These are phyloP conservation scores for Calycopis cecrops DNA, from an alignment of 1,140 invertebrate genomes.

Conservation along the genomic window DNA sequence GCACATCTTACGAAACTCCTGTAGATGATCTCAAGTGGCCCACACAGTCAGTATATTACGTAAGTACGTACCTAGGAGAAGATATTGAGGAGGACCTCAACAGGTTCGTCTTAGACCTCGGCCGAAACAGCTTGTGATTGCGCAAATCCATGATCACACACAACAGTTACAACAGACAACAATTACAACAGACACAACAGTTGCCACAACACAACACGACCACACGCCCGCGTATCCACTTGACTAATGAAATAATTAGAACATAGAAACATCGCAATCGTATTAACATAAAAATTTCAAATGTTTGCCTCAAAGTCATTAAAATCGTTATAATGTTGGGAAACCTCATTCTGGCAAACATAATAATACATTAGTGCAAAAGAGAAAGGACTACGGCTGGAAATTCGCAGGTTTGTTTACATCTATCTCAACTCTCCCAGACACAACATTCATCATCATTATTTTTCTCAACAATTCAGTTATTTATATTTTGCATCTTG, in stretches of 20 bases:
- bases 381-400: conserved; percentile 36
- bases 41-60: neutral
- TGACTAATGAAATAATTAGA: conserved; percentile 64
- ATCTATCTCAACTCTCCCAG: too few species aligned
- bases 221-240: conserved; percentile 51
- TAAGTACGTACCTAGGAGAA: conserved; percentile 49
- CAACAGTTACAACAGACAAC: conserved; percentile 26
- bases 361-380: conserved; percentile 32
- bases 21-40: neutral
- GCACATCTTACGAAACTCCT: too few species aligned
- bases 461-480: too few species aligned
- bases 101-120: conserved; percentile 45
- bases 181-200: conserved; percentile 27
- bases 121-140: conserved; percentile 51
- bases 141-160: conserved; percentile 57
- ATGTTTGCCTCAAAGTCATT: conserved; percentile 59
- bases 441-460: too few species aligned
- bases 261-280: conserved; percentile 57
- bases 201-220: conserved; percentile 42
- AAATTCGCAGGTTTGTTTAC: conserved; percentile 17
- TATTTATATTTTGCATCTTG: too few species aligned
- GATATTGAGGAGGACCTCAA: conserved; percentile 55
- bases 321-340: conserved; percentile 37
- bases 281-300: conserved; percentile 72
- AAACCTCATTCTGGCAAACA: conserved; percentile 40